A percentile compares a stretch with the other conserved stretches of the same genome.
These are phyloP conservation scores for Nemotelus pantherinus DNA, from an alignment of 2,888 invertebrate species.

Conservation along the genomic window DNA sequence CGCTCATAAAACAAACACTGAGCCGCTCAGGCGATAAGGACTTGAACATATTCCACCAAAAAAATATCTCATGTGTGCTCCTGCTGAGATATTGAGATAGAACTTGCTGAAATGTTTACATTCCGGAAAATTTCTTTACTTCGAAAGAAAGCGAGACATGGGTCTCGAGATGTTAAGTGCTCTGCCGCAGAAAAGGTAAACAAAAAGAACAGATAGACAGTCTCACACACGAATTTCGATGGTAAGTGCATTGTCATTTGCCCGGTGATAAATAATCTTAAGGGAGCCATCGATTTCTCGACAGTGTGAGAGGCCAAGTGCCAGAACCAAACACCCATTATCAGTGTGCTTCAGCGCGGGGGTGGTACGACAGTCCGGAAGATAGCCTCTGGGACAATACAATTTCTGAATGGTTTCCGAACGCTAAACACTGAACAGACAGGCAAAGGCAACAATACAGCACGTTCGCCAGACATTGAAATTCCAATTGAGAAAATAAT, in stretches of 20 bases:
- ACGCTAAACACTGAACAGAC: background rate
- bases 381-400: constrained; percentile 20
- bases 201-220: background rate
- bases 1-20: constrained; percentile 13
- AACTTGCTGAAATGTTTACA: constrained; percentile 25
- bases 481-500: constrained; percentile 43
- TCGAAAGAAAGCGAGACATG: background rate
- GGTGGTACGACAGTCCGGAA: constrained; percentile 20
- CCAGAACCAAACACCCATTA: constrained; percentile 14
- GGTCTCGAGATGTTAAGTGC: constrained; percentile 26
- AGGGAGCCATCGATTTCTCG: constrained; percentile 21
- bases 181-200: constrained; percentile 38
- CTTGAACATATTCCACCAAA: constrained; percentile 12
- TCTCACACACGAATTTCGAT: constrained; percentile 25
- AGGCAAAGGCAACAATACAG: constrained; percentile 29
- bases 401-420: constrained; percentile 1
- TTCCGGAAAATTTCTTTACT: constrained; percentile 27
- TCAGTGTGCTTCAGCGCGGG: constrained; percentile 16
- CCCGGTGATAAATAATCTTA: constrained; percentile 39
- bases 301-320: background rate
- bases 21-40: constrained; percentile 29
- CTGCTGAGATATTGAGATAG: background rate
- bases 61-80: constrained; percentile 10
- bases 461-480: constrained; percentile 42
- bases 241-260: constrained; percentile 38